Percentiles rank a stretch among this genome's conserved stretches.
Evolutionary conservation across 2,113 vertebrate genomes (phyloP).

Genomic region (Eupsittula cactorum): DNA sequence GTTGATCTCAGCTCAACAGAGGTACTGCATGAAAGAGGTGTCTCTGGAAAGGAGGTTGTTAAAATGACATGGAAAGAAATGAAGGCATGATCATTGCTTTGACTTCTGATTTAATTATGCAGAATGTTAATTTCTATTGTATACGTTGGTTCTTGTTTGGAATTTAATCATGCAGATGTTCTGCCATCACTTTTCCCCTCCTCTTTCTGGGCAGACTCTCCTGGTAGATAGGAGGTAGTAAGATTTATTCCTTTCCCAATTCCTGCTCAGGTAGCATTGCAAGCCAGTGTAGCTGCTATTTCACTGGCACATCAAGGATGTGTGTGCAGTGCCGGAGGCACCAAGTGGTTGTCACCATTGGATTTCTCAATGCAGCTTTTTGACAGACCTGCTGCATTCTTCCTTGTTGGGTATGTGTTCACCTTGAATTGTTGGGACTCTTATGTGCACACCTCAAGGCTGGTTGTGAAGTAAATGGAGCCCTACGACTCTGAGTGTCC

Average conservation of each 20-base stretch:
- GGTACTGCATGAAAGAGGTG: neutral
- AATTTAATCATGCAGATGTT: neutral
- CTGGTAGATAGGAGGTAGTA: neutral
- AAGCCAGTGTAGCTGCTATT: rapidly evolving
- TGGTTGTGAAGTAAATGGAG: neutral
- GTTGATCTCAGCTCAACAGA: neutral
- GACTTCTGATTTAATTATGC: neutral
- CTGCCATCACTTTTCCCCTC: neutral
- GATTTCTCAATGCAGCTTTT: neutral
- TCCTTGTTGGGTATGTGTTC: neutral
- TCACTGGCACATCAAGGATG: rapidly evolving
- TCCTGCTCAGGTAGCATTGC: rapidly evolving
- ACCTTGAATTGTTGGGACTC: neutral
- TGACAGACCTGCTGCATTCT: rapidly evolving
- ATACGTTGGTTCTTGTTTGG: neutral
- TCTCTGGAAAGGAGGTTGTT: neutral
- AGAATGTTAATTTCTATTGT: neutral
- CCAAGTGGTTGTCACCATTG: neutral
- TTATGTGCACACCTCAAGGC: too few relatives aligned
- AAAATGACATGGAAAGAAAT: neutral
- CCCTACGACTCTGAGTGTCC: neutral
- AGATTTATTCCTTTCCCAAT: neutral
- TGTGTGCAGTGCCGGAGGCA: neutral
- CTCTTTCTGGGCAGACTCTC: neutral
- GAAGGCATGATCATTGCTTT: neutral